phyloP scores from a whole-genome alignment of 2,113 vertebrate species.

The Pimephales promelas region DNA sequence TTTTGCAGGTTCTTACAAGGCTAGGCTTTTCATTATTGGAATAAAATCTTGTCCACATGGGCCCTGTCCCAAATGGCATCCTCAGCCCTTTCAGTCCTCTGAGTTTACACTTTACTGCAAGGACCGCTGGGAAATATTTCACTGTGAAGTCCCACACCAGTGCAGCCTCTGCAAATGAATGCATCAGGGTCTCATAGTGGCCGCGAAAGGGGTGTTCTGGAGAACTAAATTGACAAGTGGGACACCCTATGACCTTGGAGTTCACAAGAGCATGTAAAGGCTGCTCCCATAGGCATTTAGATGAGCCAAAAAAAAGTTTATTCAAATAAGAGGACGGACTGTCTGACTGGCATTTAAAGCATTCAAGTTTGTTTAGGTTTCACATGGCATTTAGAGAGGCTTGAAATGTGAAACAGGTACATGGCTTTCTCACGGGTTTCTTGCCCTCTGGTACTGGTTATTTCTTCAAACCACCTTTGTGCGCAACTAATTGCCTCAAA shows the following conservation, averaged over 20 bases:
- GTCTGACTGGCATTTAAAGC: not conserved
- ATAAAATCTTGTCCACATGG: not conserved
- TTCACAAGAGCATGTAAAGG: not conserved
- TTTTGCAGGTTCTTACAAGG: not conserved
- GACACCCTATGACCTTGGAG: no score
- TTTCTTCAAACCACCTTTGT: not conserved
- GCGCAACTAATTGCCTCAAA: not conserved
- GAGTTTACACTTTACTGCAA: not conserved
- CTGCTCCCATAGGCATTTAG: not conserved
- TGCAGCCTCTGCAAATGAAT: not conserved
- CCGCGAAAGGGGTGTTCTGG: not conserved
- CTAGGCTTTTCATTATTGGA: not conserved
- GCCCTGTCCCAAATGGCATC: not conserved
- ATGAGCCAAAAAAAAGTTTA: not conserved
- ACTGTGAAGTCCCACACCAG: not conserved
- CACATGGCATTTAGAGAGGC: not conserved
- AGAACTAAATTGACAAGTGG: not conserved
- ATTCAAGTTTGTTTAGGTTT: not conserved
- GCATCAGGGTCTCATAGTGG: not conserved
- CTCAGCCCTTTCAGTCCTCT: not conserved
- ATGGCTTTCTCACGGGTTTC: not conserved
- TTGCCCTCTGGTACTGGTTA: not conserved
- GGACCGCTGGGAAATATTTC: not conserved
- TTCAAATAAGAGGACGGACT: not conserved
- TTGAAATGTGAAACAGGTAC: not conserved